phyloP scores from a whole-genome alignment of 1,140 invertebrate species.

The Acromyrmex heyeri region DNA sequence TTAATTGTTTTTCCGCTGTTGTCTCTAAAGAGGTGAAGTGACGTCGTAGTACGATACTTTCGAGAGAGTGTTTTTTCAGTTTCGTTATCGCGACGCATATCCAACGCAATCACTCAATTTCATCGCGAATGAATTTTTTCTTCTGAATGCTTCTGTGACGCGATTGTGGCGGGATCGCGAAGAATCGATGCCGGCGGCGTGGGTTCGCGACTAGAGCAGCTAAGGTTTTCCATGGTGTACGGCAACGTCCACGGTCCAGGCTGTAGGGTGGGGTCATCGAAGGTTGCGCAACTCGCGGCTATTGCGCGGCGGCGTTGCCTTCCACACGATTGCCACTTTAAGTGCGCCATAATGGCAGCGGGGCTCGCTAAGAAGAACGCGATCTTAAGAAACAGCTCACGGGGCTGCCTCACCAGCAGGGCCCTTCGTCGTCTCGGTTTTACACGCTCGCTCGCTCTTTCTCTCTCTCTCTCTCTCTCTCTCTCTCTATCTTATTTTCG shows the following conservation, averaged over 20 bases:
- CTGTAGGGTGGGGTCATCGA: slow-evolving; percentile 77
- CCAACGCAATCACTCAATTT: slow-evolving; percentile 32
- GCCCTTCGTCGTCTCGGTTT: slow-evolving; percentile 68
- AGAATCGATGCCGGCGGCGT: slow-evolving; percentile 12
- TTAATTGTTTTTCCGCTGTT: not conserved
- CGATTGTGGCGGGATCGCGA: slow-evolving; percentile 9
- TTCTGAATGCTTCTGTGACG: slow-evolving; percentile 26
- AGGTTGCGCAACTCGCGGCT: slow-evolving; percentile 80
- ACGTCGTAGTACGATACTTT: not conserved
- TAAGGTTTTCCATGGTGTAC: slow-evolving; percentile 49
- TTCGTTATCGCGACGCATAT: not conserved
- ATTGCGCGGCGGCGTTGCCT: slow-evolving; percentile 78
- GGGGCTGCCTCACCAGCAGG: slow-evolving; percentile 73
- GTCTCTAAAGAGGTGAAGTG: not conserved
- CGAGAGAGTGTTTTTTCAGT: not conserved
- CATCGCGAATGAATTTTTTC: slow-evolving; percentile 24
- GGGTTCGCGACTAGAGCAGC: slow-evolving; percentile 35
- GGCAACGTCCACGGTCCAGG: slow-evolving; percentile 44
- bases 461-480: slow-evolving; percentile 38
- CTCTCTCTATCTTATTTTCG: slow-evolving; percentile 52
- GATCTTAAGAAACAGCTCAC: slow-evolving; percentile 81
- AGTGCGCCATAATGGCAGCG: slow-evolving; percentile 82
- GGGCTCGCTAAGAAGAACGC: slow-evolving; percentile 79
- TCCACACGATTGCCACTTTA: slow-evolving; percentile 83
- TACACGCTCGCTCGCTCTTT: slow-evolving; percentile 55